Conservation (phyloP, 2,797 vertebrate genomes). For the Myripristis murdjan region DNA sequence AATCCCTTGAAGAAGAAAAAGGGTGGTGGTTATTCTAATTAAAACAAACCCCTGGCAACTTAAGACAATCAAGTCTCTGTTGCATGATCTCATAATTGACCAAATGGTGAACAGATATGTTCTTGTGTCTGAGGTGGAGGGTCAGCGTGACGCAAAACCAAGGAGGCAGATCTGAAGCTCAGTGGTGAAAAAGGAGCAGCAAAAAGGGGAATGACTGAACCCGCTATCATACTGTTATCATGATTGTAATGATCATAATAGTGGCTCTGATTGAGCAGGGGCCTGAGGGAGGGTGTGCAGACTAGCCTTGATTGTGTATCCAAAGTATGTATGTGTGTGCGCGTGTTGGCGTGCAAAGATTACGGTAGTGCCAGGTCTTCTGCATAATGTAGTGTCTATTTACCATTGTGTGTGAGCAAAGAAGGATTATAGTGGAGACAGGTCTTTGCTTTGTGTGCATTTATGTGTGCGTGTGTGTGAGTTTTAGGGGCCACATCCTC, state of each 20-base stretch:
- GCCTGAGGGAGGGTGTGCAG: background rate
- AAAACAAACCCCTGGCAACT: background rate
- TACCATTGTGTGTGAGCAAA: background rate
- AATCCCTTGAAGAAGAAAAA: background rate
- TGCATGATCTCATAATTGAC: background rate
- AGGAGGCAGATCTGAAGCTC: constrained; percentile 41
- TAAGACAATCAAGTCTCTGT: constrained; percentile 1
- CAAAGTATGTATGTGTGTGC: background rate
- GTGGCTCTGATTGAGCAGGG: constrained; percentile 35
- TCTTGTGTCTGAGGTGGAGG: constrained; percentile 12
- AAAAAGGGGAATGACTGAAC: constrained; percentile 40
- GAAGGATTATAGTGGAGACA: constrained; percentile 21
- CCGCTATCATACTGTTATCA: constrained; percentile 11
- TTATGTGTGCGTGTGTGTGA: background rate
- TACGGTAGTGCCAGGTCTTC: constrained; percentile 8
- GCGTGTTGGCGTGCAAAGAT: background rate
- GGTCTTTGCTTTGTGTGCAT: background rate
- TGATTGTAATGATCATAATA: constrained; percentile 56
- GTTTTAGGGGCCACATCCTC: constrained; percentile 9
- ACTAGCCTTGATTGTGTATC: constrained; percentile 2
- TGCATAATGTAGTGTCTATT: background rate
- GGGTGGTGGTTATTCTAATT: background rate
- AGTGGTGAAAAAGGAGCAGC: constrained; percentile 37
- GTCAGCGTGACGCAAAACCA: constrained; percentile 13
- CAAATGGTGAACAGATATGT: constrained; percentile 18